These are phyloP conservation scores for Paramisgurnus dabryanus DNA, from an alignment of 2,113 vertebrate genomes.

Conservation along the genomic window DNA sequence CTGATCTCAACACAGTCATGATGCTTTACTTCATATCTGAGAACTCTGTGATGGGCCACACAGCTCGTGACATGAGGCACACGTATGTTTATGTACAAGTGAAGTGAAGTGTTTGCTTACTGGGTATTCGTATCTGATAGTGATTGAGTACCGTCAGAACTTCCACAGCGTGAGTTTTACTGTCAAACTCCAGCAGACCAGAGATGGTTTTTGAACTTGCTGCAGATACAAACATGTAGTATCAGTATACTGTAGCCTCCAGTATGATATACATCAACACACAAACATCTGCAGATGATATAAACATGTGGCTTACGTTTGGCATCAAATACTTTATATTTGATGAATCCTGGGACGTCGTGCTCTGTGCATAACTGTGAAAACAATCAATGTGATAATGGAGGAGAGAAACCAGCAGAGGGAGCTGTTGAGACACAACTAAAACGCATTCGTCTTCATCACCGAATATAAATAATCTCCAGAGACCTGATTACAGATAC, in stretches of 20 bases:
- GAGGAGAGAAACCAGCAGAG: background rate
- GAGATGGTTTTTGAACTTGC: conserved; percentile 95
- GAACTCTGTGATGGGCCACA: no score
- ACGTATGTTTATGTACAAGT: background rate
- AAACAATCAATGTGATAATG: no score
- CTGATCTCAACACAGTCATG: background rate
- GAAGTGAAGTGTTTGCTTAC: conserved; percentile 73
- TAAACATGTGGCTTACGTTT: conserved; percentile 83
- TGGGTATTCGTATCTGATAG: conserved; percentile 96
- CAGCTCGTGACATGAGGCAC: no score
- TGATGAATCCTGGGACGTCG: conserved; percentile 89
- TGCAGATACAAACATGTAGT: conserved; percentile 55
- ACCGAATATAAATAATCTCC: no score
- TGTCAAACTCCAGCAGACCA: conserved; percentile 93
- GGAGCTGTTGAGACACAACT: background rate
- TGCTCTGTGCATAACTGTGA: conserved; percentile 90
- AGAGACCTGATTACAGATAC: no score
- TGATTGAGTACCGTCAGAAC: conserved; percentile 96
- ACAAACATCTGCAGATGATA: background rate
- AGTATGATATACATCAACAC: background rate
- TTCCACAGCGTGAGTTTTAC: conserved; percentile 95
- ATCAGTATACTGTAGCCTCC: no score
- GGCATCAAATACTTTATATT: conserved; percentile 95
- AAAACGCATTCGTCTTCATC: no score
- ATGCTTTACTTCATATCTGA: no score